phyloP scores from a whole-genome alignment of 2,113 vertebrate species.

The Scatophagus argus region DNA sequence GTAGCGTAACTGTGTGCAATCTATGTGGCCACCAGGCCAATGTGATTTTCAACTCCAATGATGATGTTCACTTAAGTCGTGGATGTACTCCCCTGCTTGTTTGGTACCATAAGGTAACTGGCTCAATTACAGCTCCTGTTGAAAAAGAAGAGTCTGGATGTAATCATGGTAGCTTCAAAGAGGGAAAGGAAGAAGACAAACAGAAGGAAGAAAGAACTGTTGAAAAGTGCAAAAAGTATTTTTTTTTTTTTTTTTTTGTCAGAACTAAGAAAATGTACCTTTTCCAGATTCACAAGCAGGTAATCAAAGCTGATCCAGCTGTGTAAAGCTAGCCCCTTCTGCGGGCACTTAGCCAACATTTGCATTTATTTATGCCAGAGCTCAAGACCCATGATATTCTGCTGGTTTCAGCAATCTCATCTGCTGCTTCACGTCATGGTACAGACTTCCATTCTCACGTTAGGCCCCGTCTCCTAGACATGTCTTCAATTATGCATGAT shows the following conservation, averaged over 20 bases:
- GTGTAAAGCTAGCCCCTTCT: conserved; percentile 41
- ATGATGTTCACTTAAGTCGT: conserved; percentile 32
- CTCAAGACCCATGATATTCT: conserved; percentile 35
- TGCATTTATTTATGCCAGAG: conserved; percentile 60
- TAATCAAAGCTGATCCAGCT: conserved; percentile 24
- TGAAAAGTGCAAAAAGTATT: not conserved
- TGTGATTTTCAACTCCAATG: conserved; percentile 60
- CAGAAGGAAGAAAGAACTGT: not conserved
- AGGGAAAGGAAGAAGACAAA: not conserved
- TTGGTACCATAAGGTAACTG: conserved; percentile 36
- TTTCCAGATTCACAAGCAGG: conserved; percentile 27
- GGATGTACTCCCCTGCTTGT: conserved; percentile 33
- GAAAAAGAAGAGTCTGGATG: conserved; percentile 30
- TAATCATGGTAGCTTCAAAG: conserved; percentile 15
- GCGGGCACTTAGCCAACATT: conserved; percentile 56
- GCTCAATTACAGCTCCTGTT: conserved; percentile 52
- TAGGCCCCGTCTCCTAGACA: conserved; percentile 27
- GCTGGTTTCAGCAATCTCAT: conserved; percentile 57
- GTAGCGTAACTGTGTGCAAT: conserved; percentile 56
- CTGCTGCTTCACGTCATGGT: conserved; percentile 28
- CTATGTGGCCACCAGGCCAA: conserved; percentile 58
- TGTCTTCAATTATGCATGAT: conserved; percentile 48
- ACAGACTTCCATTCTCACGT: conserved; percentile 41
- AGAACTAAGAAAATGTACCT: not conserved
- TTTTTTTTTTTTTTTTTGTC: too few species aligned